Percentiles rank a stretch among this genome's conserved stretches.
These are phyloP conservation scores for Cricetomys ansorgei DNA, from an alignment of 2,113 vertebrate genomes.

Conservation along the genomic window DNA sequence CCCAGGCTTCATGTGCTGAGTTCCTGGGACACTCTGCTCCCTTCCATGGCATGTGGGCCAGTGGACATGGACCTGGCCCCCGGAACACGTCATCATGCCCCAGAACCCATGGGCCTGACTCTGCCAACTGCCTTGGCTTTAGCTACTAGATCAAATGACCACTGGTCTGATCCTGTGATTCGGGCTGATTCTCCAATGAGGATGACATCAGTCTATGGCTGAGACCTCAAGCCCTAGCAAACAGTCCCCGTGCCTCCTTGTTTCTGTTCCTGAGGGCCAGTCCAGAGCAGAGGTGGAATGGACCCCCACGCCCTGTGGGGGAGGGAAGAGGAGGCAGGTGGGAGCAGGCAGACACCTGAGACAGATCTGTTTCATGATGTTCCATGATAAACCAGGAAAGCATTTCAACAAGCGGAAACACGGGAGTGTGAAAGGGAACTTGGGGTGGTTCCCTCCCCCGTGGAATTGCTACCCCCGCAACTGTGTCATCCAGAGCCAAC, in stretches of 20 bases:
- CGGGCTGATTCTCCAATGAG: constrained; percentile 20
- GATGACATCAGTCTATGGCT: constrained; percentile 4
- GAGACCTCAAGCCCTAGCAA: background rate
- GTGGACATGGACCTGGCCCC: constrained; percentile 1
- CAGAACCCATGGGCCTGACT: background rate
- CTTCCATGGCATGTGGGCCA: background rate
- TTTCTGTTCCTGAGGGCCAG: background rate
- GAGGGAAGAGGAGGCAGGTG: background rate
- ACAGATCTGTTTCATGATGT: background rate
- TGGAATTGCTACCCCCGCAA: background rate
- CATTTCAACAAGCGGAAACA: background rate
- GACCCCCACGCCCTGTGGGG: background rate
- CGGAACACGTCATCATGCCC: background rate
- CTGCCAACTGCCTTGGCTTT: constrained; percentile 18
- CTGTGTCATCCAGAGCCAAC: background rate
- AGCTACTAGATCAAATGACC: constrained; percentile 51
- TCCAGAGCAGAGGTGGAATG: background rate
- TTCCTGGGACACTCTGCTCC: background rate
- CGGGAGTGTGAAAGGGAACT: background rate
- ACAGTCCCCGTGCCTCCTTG: background rate
- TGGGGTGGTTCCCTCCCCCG: background rate
- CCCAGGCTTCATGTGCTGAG: background rate
- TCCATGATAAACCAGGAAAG: background rate
- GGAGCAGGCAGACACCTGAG: background rate
- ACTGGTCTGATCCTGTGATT: constrained; percentile 45